Conservation (phyloP, 2,113 vertebrate genomes). For the Naja naja region DNA sequence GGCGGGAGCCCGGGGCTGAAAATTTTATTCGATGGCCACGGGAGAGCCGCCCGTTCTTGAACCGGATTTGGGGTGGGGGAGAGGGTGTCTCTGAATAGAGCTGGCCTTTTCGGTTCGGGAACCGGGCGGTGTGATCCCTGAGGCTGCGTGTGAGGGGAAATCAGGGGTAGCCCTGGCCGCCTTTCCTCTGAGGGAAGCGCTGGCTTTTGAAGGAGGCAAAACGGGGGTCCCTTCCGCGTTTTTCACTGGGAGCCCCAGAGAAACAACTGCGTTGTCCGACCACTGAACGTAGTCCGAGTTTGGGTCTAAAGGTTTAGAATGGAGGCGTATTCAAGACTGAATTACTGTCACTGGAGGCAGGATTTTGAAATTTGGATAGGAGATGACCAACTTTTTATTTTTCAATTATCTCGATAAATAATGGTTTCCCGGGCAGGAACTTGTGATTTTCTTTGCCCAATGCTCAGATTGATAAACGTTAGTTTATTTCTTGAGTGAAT, state of each 20-base stretch:
- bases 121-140: no score
- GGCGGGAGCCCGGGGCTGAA: neutral
- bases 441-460: neutral
- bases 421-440: neutral
- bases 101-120: neutral
- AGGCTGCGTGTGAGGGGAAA: neutral
- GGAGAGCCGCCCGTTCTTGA: neutral
- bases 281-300: neutral
- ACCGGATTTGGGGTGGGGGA: fast-evolving
- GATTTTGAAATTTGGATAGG: neutral
- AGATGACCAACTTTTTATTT: neutral
- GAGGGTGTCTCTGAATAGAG: no score
- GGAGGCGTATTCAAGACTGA: neutral
- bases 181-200: neutral
- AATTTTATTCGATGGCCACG: neutral
- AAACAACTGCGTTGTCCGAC: neutral
- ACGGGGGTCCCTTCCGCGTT: neutral
- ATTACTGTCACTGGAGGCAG: neutral
- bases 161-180: neutral
- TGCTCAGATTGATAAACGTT: neutral
- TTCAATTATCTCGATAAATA: neutral
- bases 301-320: neutral
- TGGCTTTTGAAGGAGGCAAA: neutral
- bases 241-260: neutral
- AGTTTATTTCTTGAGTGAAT: neutral